Conservation (phyloP, 92 coral and sea anemone species). For the Phenganax marumi region DNA sequence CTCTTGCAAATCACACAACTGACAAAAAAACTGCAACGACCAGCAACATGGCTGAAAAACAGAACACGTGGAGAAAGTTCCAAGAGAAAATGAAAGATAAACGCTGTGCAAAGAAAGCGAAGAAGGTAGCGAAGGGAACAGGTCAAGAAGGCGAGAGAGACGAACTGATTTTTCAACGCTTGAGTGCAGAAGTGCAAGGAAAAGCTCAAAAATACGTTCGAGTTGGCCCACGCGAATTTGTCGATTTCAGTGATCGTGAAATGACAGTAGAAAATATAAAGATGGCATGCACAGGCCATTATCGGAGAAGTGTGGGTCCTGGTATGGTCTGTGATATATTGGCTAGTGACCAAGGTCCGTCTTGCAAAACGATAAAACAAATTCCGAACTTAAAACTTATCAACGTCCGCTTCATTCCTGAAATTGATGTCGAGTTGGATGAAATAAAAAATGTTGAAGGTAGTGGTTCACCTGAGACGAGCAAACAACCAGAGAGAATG, state of each 20-base stretch:
- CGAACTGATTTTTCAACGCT: not conserved
- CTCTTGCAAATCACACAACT: too few species aligned
- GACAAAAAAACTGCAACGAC: too few species aligned
- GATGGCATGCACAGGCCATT: not conserved
- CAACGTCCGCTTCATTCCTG: constrained; percentile 31
- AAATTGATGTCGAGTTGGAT: constrained; percentile 11
- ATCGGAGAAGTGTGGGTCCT: not conserved
- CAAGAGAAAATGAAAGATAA: not conserved
- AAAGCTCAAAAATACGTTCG: constrained; percentile 1
- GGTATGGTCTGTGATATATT: constrained; percentile 31
- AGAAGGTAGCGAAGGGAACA: not conserved
- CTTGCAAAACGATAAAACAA: constrained; percentile 27
- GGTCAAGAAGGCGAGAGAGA: not conserved
- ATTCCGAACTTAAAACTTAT: constrained; percentile 26
- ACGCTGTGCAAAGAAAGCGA: not conserved
- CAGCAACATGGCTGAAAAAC: not conserved
- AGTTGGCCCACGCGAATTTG: constrained; percentile 10
- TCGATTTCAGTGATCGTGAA: not conserved
- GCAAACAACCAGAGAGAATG: not conserved
- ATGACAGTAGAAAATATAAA: constrained; percentile 9
- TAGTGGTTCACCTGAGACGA: constrained; percentile 21
- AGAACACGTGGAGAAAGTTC: not conserved
- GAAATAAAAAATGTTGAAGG: not conserved
- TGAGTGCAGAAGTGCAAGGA: not conserved
- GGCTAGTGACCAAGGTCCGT: constrained; percentile 39